Conservation (phyloP, 1,140 invertebrate species). For the Zaprionus ornatus region DNA sequence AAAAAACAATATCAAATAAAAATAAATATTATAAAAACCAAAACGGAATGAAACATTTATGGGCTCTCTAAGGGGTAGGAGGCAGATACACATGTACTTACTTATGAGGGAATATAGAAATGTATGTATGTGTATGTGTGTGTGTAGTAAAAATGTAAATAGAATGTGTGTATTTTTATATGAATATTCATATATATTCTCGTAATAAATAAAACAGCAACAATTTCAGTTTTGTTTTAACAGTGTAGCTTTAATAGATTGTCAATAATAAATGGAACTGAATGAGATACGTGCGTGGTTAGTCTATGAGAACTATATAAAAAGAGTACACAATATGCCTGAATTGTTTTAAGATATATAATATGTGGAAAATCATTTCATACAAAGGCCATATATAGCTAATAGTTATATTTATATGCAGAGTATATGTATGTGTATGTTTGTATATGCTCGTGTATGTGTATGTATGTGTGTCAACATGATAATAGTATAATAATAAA, state of each 20-base stretch:
- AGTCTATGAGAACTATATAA: slow-evolving; percentile 62
- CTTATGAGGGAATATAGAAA: slow-evolving; percentile 42
- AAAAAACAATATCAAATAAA: slow-evolving; percentile 24
- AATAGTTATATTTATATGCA: slow-evolving; percentile 43
- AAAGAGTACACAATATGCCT: slow-evolving; percentile 52
- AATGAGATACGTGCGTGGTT: slow-evolving; percentile 74
- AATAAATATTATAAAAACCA: slow-evolving; percentile 7
- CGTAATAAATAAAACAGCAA: slow-evolving; percentile 79
- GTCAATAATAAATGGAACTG: slow-evolving; percentile 71
- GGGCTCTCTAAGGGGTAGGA: slow-evolving; percentile 40
- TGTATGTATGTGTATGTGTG: slow-evolving; percentile 38
- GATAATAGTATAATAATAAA: slow-evolving; percentile 40
- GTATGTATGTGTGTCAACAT: slow-evolving; percentile 41
- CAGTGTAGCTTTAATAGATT: slow-evolving; percentile 79
- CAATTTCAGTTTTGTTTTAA: slow-evolving; percentile 72
- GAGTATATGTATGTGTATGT: slow-evolving; percentile 9
- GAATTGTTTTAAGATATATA: slow-evolving; percentile 18
- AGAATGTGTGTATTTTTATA: slow-evolving; percentile 34
- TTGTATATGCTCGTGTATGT: slow-evolving; percentile 19
- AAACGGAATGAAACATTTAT: slow-evolving; percentile 69
- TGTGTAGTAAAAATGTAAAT: slow-evolving; percentile 30
- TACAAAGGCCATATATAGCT: slow-evolving; percentile 35
- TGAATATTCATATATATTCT: slow-evolving; percentile 40
- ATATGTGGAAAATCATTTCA: slow-evolving; percentile 27
- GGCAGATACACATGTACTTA: slow-evolving; percentile 61